Percentiles rank a stretch among this genome's conserved stretches.
These are phyloP conservation scores for Acanthococcus lagerstroemiae DNA, from an alignment of 2,888 invertebrate species.

Conservation along the genomic window DNA sequence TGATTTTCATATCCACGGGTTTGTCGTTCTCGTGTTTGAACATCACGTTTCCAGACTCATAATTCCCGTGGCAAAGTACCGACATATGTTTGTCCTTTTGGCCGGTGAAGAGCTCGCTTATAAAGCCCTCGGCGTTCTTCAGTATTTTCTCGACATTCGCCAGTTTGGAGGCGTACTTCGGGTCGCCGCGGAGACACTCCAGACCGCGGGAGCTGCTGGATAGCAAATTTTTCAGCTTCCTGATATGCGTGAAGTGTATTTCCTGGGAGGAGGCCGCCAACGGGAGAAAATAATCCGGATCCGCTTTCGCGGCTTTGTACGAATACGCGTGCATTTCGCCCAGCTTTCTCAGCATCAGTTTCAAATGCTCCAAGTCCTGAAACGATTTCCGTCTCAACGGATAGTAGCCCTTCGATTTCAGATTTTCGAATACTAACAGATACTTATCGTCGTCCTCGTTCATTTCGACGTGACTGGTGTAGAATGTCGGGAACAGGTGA, in stretches of 20 bases:
- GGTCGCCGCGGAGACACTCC: background rate
- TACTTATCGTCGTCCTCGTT: background rate
- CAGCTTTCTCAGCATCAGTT: slow-evolving; percentile 1
- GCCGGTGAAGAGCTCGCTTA: background rate
- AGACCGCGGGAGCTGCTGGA: background rate
- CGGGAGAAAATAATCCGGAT: background rate
- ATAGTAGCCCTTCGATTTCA: background rate
- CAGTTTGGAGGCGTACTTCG: background rate
- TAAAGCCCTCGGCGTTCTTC: background rate
- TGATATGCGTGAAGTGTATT: background rate
- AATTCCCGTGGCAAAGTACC: slow-evolving; percentile 3
- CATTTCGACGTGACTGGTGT: background rate
- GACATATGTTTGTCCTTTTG: background rate
- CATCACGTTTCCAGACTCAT: background rate
- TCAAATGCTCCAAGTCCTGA: slow-evolving; percentile 3
- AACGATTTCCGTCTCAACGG: background rate
- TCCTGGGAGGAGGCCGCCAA: background rate
- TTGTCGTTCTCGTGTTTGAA: background rate
- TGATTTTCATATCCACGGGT: background rate
- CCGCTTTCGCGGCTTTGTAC: background rate
- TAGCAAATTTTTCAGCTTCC: background rate
- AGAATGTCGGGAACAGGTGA: slow-evolving; percentile 9
- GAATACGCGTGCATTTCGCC: slow-evolving; percentile 12
- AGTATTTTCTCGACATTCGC: background rate
- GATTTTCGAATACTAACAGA: slow-evolving; percentile 8